Percentiles rank a stretch among this genome's conserved stretches.
Conservation (phyloP, 1,140 invertebrate species). For the Phocides pigmalion region DNA sequence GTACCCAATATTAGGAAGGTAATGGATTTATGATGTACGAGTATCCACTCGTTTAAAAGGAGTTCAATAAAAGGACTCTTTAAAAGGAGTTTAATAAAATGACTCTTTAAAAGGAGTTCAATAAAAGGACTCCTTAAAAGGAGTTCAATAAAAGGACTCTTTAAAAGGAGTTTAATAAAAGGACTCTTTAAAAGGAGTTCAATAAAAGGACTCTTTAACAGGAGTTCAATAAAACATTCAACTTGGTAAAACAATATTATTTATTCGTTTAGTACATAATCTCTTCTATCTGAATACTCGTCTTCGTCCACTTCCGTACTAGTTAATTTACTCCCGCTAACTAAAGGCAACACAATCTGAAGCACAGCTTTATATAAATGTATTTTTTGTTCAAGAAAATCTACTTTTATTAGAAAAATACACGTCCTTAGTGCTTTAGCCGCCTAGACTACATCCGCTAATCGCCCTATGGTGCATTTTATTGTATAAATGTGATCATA, state of each 20-base stretch:
- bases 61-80: too few relatives aligned
- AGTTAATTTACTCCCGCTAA: slow-evolving; percentile 45
- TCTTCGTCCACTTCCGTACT: slow-evolving; percentile 39
- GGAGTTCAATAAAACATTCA: slow-evolving; percentile 37
- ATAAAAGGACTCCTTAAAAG: too few relatives aligned
- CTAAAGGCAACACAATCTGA: slow-evolving; percentile 57
- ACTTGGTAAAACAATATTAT: slow-evolving; percentile 66
- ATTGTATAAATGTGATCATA: slow-evolving; percentile 51
- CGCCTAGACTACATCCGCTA: slow-evolving; percentile 54
- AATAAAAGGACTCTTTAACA: too few relatives aligned
- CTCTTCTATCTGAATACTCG: slow-evolving; percentile 47
- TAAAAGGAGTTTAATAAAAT: too few relatives aligned
- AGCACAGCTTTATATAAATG: slow-evolving; percentile 59
- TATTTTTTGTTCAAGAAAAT: slow-evolving; percentile 50
- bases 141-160: too few relatives aligned
- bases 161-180: too few relatives aligned
- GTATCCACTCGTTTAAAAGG: too few relatives aligned
- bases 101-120: too few relatives aligned
- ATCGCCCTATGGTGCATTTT: slow-evolving; percentile 52
- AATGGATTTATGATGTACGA: too few relatives aligned
- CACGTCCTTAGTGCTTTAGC: slow-evolving; percentile 78
- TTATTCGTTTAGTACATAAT: slow-evolving; percentile 58
- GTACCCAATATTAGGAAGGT: too few relatives aligned
- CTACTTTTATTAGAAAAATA: slow-evolving; percentile 77
- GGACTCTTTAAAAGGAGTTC: too few relatives aligned